Evolutionary conservation across 2,113 vertebrate genomes (phyloP), one percentile per base, ranked within the genome.

Genomic region (Antidorcas marsupialis): DNA sequence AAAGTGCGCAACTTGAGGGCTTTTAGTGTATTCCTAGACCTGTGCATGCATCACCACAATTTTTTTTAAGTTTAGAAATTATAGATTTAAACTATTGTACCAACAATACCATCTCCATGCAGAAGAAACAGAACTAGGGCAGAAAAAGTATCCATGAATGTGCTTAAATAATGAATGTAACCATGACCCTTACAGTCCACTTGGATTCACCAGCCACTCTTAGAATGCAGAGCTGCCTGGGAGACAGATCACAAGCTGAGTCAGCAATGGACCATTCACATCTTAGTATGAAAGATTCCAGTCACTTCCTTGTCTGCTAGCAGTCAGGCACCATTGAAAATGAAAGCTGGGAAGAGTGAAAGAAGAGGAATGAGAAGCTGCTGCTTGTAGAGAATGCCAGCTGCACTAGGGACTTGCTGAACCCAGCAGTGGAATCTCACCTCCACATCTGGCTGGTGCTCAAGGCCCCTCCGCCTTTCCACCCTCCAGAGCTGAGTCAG

Each of bases 371-470:
- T 6, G 12, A 7, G 30, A 28, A 27, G 23, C 7, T n/a, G 5
- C 0, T 64, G 43, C 21, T n/a, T 60, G 74, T 45, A 27, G 52
- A 36, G 53, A 15, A 86, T 4, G 27, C 39, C 21, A 28, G 43
- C 36, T 16, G 9, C 13, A 15, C 64, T 17, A 30, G 30, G 91
- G 60, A 30, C 15, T 10, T 16, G 39, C 76, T 7, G 21, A 52
- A 16, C 84, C 43, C n/a, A 3, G 36, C 2, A 0, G n/a, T n/a
- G 25, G 45, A 9, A 1, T 16, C 79, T 7, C 62, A 13, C 36
- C 10, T 45, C 28, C 5, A 1, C 25, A 1, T 39, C 84, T 7
- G n/a, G 16, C 60, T 12, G 5, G 0, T 0, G 27, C 5, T 36
- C 28, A 2, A 0, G 1, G 52, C 2, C 2, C 6, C 21, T n/a